Evolutionary conservation across 2,888 invertebrate genomes (phyloP).

Genomic region (Orthonychiurus folsomi): DNA sequence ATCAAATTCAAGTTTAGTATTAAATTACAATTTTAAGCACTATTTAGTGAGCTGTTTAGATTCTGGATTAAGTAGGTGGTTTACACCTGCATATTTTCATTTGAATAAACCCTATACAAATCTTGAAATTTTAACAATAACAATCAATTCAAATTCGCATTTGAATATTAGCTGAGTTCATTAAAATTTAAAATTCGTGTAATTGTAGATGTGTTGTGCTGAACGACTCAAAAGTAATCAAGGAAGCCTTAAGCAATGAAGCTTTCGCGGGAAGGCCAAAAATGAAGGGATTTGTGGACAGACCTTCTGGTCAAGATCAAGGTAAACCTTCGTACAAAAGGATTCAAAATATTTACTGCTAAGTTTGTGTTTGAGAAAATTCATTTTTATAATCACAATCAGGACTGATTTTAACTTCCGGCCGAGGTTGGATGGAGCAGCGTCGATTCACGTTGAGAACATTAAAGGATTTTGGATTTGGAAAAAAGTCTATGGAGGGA

Average conservation of each 20-base stretch:
- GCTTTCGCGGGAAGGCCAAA: constrained; percentile 14
- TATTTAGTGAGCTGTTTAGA: too few relatives aligned
- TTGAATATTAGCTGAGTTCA: too few relatives aligned
- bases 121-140: too few relatives aligned
- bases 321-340: neutral
- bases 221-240: constrained; percentile 16
- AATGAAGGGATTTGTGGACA: constrained; percentile 3
- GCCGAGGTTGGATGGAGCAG: constrained; percentile 15
- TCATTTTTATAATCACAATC: constrained; percentile 2
- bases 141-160: too few relatives aligned
- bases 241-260: constrained; percentile 14
- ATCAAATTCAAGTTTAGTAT: too few relatives aligned
- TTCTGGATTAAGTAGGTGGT: too few relatives aligned
- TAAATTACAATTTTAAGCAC: too few relatives aligned
- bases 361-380: neutral
- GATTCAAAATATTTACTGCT: too few relatives aligned
- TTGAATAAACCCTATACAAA: too few relatives aligned
- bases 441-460: constrained; percentile 13
- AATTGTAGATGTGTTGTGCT: constrained; percentile 16
- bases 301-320: too few relatives aligned
- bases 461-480: constrained; percentile 19
- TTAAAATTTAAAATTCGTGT: too few relatives aligned
- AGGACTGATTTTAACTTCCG: constrained; percentile 12
- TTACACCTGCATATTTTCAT: too few relatives aligned
- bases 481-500: constrained; percentile 18